These are phyloP conservation scores for Lithodes maja DNA, from an alignment of 2,888 invertebrate genomes.

Conservation along the genomic window DNA sequence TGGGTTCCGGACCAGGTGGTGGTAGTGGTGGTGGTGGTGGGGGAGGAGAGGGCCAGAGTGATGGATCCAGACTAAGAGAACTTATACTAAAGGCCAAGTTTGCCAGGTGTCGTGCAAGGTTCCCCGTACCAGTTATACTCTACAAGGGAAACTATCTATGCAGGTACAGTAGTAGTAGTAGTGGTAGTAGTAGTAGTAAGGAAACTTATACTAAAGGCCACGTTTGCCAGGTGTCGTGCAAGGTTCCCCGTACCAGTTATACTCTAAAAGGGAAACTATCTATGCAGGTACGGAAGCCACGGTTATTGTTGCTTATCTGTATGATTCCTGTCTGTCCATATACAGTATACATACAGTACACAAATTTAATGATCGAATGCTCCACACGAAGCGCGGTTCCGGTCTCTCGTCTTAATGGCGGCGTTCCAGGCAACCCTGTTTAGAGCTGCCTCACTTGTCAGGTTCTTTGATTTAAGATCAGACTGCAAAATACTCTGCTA, in stretches of 20 bases:
- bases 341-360: no score
- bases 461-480: no score
- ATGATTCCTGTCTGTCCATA: no score
- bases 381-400: no score
- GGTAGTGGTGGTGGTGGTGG: background rate
- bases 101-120: conserved; percentile 84
- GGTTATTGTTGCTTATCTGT: no score
- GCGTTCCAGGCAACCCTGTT: no score
- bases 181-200: background rate
- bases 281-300: conserved; percentile 78
- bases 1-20: no score
- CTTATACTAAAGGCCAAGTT: conserved; percentile 71
- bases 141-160: conserved; percentile 84
- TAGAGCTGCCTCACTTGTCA: no score
- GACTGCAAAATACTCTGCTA: no score
- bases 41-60: conserved; percentile 24
- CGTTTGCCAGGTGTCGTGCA: conserved; percentile 82
- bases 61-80: conserved; percentile 43
- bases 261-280: conserved; percentile 83
- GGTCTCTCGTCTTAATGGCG: no score
- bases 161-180: conserved; percentile 73
- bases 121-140: conserved; percentile 85
- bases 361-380: no score
- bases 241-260: conserved; percentile 87
- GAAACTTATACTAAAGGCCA: conserved; percentile 71